Conservation (phyloP, 2,113 vertebrate genomes). For the Regulus satrapa region DNA sequence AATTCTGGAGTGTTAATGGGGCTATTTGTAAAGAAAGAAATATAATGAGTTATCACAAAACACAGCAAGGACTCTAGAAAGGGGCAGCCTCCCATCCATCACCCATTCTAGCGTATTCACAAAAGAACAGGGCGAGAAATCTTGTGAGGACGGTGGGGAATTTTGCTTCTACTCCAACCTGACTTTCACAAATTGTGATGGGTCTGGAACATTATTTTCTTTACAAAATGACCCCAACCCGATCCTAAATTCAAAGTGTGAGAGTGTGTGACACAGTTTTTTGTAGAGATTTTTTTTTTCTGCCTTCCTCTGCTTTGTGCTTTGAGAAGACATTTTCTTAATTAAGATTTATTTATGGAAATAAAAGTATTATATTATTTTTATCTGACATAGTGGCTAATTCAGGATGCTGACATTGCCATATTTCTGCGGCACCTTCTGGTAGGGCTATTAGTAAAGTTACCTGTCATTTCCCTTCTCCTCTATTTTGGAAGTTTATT, state of each 20-base stretch:
- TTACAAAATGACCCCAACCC: constrained; percentile 51
- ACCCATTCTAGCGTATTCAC: constrained; percentile 69
- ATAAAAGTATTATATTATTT: constrained; percentile 40
- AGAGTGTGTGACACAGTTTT: not conserved
- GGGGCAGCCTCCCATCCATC: constrained; percentile 73
- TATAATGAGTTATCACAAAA: constrained; percentile 82
- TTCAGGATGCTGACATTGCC: not conserved
- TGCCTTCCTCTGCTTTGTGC: not conserved
- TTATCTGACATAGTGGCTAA: constrained; percentile 26
- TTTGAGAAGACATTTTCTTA: constrained; percentile 4
- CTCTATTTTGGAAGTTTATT: constrained; percentile 15
- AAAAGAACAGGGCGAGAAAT: constrained; percentile 70
- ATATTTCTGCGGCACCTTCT: constrained; percentile 18
- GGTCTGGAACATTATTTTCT: constrained; percentile 42
- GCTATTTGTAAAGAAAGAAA: constrained; percentile 82
- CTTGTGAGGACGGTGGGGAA: constrained; percentile 62
- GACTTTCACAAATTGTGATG: constrained; percentile 44
- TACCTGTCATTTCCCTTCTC: not conserved
- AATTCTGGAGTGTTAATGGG: constrained; percentile 74
- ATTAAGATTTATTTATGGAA: constrained; percentile 46
- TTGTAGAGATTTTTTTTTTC: not conserved
- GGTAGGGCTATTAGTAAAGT: constrained; percentile 1
- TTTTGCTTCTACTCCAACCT: constrained; percentile 44
- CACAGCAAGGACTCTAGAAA: constrained; percentile 77
- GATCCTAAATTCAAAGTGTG: constrained; percentile 2